Evolutionary conservation across 2,113 vertebrate species (phyloP), one percentile per base, ranked within the genome.

Genomic region (Crocuta crocuta): DNA sequence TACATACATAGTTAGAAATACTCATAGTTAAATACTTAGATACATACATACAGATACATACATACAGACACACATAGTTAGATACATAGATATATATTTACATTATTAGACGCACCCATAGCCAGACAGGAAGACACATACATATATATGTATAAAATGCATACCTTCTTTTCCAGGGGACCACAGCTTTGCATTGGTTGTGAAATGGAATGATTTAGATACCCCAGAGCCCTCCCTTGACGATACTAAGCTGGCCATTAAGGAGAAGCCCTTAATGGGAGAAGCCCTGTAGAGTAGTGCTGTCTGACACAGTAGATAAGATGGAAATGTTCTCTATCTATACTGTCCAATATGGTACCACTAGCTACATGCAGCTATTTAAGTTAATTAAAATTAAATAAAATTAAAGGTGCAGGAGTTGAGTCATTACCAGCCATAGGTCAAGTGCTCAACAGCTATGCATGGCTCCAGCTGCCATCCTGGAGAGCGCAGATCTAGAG

Each of bases 81-180:
- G 10, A 61, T 24, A 55, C 9, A n/a, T 35, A 35, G 50, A 35
- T 58, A 26, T 24, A 26, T 28, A 61, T 61, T 61, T 61, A 65
- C 63, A 65, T 65, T 28, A 10, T 65, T 6, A 43, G 17, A 26
- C 16, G 28, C 24, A 43, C 1, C n/a, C 16, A 16, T 21, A 26
- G 28, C 53, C 21, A 68, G 48, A n/a, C 13, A 58, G n/a, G 43
- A 78, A 78, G 43, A 31, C 74, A 79, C 0, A 43, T 48, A 71
- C 24, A 7, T 0, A 10, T 31, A 23, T 13, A 1, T 15, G 33
- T 23, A 2, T 43, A n/a, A 43, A 53, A 23, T 1, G 3, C 13
- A 0, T 0, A 21, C 15, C 45, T 53, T n/a, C 33, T n/a, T 17
- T 58, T 23, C 10, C 2, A 28, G 82, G 24, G 1, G 5, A 33